phyloP scores from a whole-genome alignment of 2,113 vertebrate species.

The Salminus brasiliensis region DNA sequence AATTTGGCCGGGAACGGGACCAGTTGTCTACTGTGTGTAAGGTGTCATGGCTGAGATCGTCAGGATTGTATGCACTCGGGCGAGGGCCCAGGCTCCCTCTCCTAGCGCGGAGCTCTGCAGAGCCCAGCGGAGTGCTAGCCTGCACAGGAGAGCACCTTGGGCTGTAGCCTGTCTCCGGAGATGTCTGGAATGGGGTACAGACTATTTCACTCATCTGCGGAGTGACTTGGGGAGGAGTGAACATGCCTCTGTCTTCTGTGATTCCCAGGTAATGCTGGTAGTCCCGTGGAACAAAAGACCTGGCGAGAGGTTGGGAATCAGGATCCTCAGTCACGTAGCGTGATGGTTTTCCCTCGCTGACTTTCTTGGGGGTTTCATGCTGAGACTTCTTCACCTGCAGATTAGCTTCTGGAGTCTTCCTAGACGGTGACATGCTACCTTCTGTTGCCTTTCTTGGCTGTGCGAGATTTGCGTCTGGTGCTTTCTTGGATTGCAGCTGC shows the following conservation, averaged over 20 bases:
- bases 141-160: conserved; percentile 41
- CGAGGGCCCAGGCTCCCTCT: conserved; percentile 55
- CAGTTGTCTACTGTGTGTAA: conserved; percentile 60
- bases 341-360: conserved; percentile 21
- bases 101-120: conserved; percentile 56
- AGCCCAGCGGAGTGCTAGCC: conserved; percentile 61
- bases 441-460: conserved; percentile 21
- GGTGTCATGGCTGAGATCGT: conserved; percentile 61
- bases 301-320: conserved; percentile 62
- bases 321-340: conserved; percentile 56
- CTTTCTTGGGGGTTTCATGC: conserved; percentile 36
- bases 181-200: conserved; percentile 38
- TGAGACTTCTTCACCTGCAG: conserved; percentile 9
- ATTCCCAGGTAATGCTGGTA: conserved; percentile 72
- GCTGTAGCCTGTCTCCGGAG: conserved; percentile 21
- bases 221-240: conserved; percentile 54
- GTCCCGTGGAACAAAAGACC: conserved; percentile 69
- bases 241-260: conserved; percentile 53
- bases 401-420: conserved; percentile 36
- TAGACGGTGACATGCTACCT: background rate
- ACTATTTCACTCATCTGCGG: conserved; percentile 57
- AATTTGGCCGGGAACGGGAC: conserved; percentile 61
- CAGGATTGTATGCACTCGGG: conserved; percentile 56
- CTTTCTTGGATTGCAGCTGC: conserved; percentile 40
- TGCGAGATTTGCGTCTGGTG: conserved; percentile 34